phyloP scores from a whole-genome alignment of 2,113 vertebrate genomes.

The Bos javanicus region DNA sequence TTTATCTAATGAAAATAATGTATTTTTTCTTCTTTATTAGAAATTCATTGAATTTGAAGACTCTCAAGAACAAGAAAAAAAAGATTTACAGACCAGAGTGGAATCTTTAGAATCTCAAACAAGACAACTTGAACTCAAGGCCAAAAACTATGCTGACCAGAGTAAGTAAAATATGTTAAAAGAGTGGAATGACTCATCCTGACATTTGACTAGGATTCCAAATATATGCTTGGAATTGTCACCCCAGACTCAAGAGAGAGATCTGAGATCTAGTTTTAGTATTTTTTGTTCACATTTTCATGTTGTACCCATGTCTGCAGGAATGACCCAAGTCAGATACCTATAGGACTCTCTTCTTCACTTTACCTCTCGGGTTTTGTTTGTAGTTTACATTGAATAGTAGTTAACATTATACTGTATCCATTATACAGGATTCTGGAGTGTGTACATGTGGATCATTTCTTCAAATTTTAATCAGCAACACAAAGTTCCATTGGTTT shows the following conservation, averaged over 20 bases:
- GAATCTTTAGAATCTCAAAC: slow-evolving; percentile 91
- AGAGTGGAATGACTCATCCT: background rate
- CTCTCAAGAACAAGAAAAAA: slow-evolving; percentile 97
- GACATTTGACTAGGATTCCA: background rate
- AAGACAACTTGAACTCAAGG: slow-evolving; percentile 94
- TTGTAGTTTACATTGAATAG: background rate
- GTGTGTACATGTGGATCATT: background rate
- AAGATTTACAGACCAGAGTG: slow-evolving; percentile 93
- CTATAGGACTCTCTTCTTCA: background rate
- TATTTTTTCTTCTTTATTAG: slow-evolving; percentile 79
- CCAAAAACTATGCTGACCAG: slow-evolving; percentile 96
- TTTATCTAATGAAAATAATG: slow-evolving; percentile 41
- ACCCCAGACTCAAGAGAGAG: background rate
- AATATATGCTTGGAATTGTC: background rate
- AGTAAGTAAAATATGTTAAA: slow-evolving; percentile 85
- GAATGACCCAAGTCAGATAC: background rate
- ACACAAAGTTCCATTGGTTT: slow-evolving; percentile 12
- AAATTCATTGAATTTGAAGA: slow-evolving; percentile 97
- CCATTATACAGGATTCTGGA: background rate
- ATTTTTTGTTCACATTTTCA: background rate
- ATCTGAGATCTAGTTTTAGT: background rate
- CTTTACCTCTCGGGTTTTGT: background rate
- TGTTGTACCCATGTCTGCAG: background rate
- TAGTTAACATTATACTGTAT: background rate
- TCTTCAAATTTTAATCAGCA: background rate